Conservation (phyloP, 2,888 invertebrate genomes). For the Aphidius colemani region DNA sequence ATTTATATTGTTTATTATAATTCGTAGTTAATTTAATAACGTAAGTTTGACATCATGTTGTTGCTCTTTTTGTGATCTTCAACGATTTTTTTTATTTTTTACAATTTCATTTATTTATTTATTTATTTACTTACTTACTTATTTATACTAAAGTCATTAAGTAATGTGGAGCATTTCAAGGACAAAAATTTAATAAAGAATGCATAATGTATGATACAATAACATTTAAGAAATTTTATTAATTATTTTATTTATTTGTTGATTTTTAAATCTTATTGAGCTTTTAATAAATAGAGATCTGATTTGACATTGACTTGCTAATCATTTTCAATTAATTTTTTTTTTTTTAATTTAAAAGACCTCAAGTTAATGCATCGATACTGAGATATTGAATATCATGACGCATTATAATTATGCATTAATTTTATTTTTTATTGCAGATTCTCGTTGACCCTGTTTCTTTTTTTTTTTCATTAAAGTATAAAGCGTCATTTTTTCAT, state of each 20-base stretch:
- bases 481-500: constrained; percentile 1
- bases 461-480: constrained; percentile 13
- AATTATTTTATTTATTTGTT: constrained; percentile 37
- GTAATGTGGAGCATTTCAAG: constrained; percentile 24
- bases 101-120: no score
- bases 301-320: constrained; percentile 38
- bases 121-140: no score
- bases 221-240: constrained; percentile 47
- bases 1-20: constrained; percentile 4
- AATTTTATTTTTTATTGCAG: constrained; percentile 54
- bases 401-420: constrained; percentile 51
- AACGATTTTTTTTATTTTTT: constrained; percentile 1
- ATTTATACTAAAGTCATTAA: constrained; percentile 8
- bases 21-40: constrained; percentile 18
- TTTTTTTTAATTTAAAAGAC: constrained; percentile 13
- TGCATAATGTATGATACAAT: constrained; percentile 51
- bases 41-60: constrained; percentile 8
- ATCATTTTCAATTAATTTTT: constrained; percentile 11
- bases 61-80: not conserved
- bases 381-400: constrained; percentile 42
- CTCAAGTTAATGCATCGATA: constrained; percentile 38
- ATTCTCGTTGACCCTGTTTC: constrained; percentile 48
- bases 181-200: constrained; percentile 45
- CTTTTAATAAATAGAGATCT: constrained; percentile 36
- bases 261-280: constrained; percentile 35